Base-by-base conservation (phyloP, 2,797 vertebrate genomes). In the Yasuhikotakia modesta region DNA sequence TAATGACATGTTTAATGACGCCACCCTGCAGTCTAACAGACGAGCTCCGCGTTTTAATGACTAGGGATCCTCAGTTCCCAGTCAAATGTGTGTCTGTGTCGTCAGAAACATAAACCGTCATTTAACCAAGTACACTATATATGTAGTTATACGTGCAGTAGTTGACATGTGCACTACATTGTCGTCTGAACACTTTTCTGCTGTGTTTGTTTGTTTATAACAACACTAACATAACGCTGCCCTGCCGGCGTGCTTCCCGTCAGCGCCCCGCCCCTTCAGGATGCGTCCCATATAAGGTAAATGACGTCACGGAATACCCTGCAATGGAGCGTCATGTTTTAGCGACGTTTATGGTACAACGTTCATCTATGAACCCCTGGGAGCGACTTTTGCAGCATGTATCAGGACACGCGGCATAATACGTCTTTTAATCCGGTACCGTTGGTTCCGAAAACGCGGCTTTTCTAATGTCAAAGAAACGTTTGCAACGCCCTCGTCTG, bases 261-360 rank as follows among this genome's bases (percentile, higher is more conserved):
- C 87, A 93, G 69, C 78, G 43, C 17, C 86, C 90, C 88, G 88
- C 95, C 92, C 82, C 88, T 87, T 89, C 82, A 97, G 96, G 96
- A 97, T 97, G 92, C 93, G 92, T 92, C 83, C 96, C 97, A 95
- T 96, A 96, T 98, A 90, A 95, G 96, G 96, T 91, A 91, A 95
- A 93, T 94, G 90, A 96, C 97, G 97, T 96, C 87, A 89, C 87
- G 94, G 96, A 96, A 95, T 96, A 94, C 94, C 96, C 96, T 90
- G 80, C 81, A 80, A 83, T 87, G 91, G 91, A 94, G 91, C 78
- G 73, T 91, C 88, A 21, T 39, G 32, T 10, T 14, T 73, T 17
- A 53, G 53, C 35, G 70, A 88, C 87, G 89, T 86, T 55, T 75
- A 8, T 21, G 69, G 14, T 35, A 55, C 27, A 79, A 14, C 57